These are phyloP conservation scores for Thaumatotibia leucotreta DNA, from an alignment of 1,140 invertebrate genomes.

Conservation along the genomic window DNA sequence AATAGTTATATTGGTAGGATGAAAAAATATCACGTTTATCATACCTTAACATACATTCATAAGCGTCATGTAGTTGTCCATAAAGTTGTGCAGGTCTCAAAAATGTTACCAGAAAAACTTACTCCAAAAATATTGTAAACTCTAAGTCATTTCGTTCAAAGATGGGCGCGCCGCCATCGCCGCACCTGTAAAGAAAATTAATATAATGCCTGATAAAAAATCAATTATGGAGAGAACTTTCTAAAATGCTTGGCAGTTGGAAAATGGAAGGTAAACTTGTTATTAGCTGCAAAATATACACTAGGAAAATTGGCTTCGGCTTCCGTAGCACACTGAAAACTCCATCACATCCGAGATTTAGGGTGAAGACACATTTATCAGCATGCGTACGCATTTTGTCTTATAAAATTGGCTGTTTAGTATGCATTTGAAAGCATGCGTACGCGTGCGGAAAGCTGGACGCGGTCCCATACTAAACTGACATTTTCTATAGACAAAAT, in stretches of 20 bases:
- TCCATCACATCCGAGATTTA: neutral
- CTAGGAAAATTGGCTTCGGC: neutral
- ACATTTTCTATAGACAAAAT: too few relatives aligned
- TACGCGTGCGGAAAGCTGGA: too few relatives aligned
- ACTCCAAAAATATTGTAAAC: conserved; percentile 63
- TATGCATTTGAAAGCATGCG: too few relatives aligned
- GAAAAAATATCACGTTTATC: conserved; percentile 3
- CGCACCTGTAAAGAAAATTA: conserved; percentile 43
- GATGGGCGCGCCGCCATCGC: conserved; percentile 49
- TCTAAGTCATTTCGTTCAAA: conserved; percentile 35
- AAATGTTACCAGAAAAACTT: conserved; percentile 15
- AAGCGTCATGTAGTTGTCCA: neutral
- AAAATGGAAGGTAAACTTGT: neutral
- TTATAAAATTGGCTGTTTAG: too few relatives aligned
- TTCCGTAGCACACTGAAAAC: neutral
- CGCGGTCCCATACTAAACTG: too few relatives aligned
- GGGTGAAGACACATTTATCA: too few relatives aligned
- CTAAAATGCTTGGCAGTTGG: neutral
- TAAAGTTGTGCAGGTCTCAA: neutral
- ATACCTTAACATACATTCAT: neutral
- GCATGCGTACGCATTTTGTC: too few relatives aligned
- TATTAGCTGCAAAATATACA: neutral
- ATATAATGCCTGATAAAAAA: conserved; percentile 12
- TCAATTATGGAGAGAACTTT: neutral
- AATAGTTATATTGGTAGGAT: neutral